Conservation (phyloP, 2,888 invertebrate species). For the Phortica magna region DNA sequence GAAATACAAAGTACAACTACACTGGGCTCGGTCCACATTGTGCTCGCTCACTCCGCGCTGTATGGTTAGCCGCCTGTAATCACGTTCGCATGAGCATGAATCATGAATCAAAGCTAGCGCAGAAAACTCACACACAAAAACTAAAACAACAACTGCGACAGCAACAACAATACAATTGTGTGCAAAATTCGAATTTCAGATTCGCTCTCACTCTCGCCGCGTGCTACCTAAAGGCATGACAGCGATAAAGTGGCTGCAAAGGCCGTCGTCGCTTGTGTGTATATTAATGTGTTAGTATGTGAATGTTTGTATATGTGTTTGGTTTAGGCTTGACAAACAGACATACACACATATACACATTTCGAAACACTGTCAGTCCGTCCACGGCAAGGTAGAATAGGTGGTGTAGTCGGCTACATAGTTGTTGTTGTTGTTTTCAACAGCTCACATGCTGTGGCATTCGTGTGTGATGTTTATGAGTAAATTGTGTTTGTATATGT, state of each 20-base stretch:
- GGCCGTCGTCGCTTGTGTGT: background rate
- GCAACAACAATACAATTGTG: background rate
- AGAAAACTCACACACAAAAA: background rate
- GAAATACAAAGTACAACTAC: conserved; percentile 38
- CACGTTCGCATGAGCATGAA: conserved; percentile 67
- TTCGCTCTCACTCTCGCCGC: conserved; percentile 10
- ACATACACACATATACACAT: background rate
- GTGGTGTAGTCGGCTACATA: too few relatives aligned
- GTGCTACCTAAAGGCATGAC: background rate
- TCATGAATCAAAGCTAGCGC: conserved; percentile 52
- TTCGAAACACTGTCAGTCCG: background rate
- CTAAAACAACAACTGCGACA: background rate
- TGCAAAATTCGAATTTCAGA: background rate
- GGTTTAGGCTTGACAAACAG: background rate
- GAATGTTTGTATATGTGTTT: conserved; percentile 15
- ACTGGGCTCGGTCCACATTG: background rate
- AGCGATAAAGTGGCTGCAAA: conserved; percentile 2
- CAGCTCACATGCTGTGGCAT: conserved; percentile 49
- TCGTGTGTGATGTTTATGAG: background rate
- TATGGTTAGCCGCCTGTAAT: conserved; percentile 40
- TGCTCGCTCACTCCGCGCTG: background rate
- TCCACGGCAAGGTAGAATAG: background rate
- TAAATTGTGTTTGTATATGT: conserved; percentile 6
- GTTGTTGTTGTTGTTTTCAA: conserved; percentile 1
- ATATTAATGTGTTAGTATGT: too few relatives aligned